Conservation (phyloP, 2,797 vertebrate genomes). For the Rhinatrema bivittatum region DNA sequence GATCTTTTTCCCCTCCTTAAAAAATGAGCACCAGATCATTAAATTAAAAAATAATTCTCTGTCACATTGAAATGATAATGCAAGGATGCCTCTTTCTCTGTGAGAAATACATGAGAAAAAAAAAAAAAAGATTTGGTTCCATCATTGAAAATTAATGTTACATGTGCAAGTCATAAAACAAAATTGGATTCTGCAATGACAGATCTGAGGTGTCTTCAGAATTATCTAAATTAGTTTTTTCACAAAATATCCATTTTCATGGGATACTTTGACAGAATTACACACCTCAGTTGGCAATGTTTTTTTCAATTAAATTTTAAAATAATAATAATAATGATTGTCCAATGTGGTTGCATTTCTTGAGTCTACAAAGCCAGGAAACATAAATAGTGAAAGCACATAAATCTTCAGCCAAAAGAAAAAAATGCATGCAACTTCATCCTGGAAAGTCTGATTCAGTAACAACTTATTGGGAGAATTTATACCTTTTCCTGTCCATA, state of each 20-base stretch:
- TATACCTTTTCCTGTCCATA: background rate
- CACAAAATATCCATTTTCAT: conserved; percentile 10
- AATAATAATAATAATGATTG: conserved; percentile 13
- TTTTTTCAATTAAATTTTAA: conserved; percentile 20
- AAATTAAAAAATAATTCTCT: conserved; percentile 42
- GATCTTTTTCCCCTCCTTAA: conserved; percentile 72
- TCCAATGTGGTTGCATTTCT: conserved; percentile 11
- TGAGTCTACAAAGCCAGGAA: conserved; percentile 9
- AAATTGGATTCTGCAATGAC: too few species aligned
- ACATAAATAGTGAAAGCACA: conserved; percentile 1
- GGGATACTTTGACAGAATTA: conserved; percentile 15
- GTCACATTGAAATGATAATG: conserved; percentile 61
- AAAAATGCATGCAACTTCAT: conserved; percentile 5
- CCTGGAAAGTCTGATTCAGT: background rate
- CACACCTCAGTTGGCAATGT: conserved; percentile 8
- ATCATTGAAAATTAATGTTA: conserved; percentile 28
- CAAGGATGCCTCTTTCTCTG: conserved; percentile 49
- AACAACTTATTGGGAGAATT: background rate
- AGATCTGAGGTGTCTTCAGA: conserved; percentile 21
- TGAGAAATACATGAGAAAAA: conserved; percentile 33
- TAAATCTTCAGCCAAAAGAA: background rate
- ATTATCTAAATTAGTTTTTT: conserved; percentile 20
- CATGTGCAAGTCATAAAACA: conserved; percentile 28
- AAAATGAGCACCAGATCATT: conserved; percentile 54
- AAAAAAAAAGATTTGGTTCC: conserved; percentile 31